Evolutionary conservation across 2,113 vertebrate species (phyloP).

Genomic region (Orycteropus afer): DNA sequence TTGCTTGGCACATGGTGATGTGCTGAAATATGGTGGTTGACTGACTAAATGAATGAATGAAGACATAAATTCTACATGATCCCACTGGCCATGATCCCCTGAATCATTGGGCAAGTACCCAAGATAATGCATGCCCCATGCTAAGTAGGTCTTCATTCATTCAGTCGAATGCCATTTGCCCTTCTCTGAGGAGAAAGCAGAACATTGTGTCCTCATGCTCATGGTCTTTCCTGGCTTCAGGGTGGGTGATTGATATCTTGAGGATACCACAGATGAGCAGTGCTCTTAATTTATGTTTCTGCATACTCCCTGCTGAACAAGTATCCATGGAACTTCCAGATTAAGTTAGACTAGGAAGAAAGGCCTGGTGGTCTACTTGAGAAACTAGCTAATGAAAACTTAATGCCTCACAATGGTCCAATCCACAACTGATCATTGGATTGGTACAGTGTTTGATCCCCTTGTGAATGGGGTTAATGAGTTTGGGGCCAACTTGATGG

Average conservation of each 20-base stretch:
- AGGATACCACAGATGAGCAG: constrained; percentile 24
- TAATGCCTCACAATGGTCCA: too few relatives aligned
- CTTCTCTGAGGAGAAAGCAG: neutral
- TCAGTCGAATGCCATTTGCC: neutral
- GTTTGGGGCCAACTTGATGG: too few relatives aligned
- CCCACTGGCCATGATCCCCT: neutral
- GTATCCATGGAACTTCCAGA: too few relatives aligned
- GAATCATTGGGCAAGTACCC: neutral
- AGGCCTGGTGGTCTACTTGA: too few relatives aligned
- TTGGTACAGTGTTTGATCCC: too few relatives aligned
- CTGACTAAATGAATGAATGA: neutral
- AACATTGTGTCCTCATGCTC: neutral
- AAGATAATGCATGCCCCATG: neutral
- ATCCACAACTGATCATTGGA: too few relatives aligned
- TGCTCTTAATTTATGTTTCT: neutral
- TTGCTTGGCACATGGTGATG: neutral
- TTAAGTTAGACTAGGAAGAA: too few relatives aligned
- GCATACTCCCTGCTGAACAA: too few relatives aligned
- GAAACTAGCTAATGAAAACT: too few relatives aligned
- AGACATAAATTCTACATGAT: neutral
- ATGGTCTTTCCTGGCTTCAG: neutral
- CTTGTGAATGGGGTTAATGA: too few relatives aligned
- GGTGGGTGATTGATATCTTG: neutral
- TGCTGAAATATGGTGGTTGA: neutral
- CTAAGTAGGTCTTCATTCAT: neutral